A percentile compares a stretch with the other conserved stretches of the same genome.
phyloP scores from a whole-genome alignment of 2,797 vertebrate species.

The Lagocephalus sceleratus region DNA sequence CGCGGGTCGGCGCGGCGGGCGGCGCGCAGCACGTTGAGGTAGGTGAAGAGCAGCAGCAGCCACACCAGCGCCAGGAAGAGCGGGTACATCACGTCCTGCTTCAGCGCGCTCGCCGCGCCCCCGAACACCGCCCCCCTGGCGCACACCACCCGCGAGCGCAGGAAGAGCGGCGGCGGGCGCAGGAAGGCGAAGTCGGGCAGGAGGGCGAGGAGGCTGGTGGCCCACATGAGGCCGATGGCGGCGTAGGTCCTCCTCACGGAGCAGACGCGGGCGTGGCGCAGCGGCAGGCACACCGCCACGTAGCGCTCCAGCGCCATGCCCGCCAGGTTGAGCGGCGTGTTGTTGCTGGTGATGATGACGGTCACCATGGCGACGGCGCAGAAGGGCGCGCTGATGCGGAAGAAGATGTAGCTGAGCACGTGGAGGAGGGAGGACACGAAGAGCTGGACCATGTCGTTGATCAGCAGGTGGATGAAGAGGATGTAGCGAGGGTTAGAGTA shows the following conservation, averaged over 20 bases:
- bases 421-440: conserved; percentile 41
- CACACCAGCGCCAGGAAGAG: conserved; percentile 54
- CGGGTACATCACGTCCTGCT: conserved; percentile 27
- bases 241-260: conserved; percentile 52
- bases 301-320: conserved; percentile 68
- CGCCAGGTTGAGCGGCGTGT: conserved; percentile 66
- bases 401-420: conserved; percentile 46
- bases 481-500: conserved; percentile 60
- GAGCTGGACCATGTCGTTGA: conserved; percentile 69
- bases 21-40: conserved; percentile 55
- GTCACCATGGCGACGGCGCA: conserved; percentile 48
- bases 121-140: conserved; percentile 39
- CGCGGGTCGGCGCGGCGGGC: conserved; percentile 25
- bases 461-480: conserved; percentile 68
- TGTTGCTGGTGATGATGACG: conserved; percentile 42
- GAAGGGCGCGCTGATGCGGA: conserved; percentile 33
- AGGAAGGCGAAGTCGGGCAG: conserved; percentile 50
- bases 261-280: conserved; percentile 60
- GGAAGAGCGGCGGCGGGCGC: conserved; percentile 41
- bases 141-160: conserved; percentile 40
- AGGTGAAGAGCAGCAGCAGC: conserved; percentile 62
- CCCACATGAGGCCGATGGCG: conserved; percentile 62
- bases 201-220: conserved; percentile 23
- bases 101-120: conserved; percentile 32
- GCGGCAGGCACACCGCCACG: conserved; percentile 64